Percentiles rank a stretch among this genome's conserved stretches.
Evolutionary conservation across 1,140 invertebrate species (phyloP).

Genomic region (Dermatophagoides farinae): DNA sequence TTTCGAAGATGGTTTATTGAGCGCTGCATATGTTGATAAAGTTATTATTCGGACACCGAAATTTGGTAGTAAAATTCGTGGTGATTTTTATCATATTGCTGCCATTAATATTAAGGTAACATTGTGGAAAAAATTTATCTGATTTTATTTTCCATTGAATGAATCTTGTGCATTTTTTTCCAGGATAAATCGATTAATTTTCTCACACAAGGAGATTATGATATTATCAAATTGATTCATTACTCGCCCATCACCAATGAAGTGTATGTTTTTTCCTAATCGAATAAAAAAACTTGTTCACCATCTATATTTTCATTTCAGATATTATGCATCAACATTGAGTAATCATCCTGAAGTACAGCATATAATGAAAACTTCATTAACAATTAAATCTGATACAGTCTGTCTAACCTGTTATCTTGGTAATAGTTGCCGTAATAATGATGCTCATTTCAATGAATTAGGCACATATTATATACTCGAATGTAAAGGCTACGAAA

Average conservation of each 20-base stretch:
- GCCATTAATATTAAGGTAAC: not conserved
- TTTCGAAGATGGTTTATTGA: not conserved
- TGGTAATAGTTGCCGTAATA: conserved; percentile 25
- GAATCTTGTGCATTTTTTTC: not conserved
- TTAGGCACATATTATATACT: conserved; percentile 46
- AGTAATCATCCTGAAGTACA: conserved; percentile 53
- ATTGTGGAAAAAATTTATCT: not conserved
- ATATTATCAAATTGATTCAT: conserved; percentile 51
- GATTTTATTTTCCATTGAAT: not conserved
- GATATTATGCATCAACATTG: conserved; percentile 65
- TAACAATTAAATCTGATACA: not conserved
- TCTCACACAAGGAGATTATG: conserved; percentile 47
- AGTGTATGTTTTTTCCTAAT: conserved; percentile 34
- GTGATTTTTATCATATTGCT: conserved; percentile 5
- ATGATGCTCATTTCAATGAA: conserved; percentile 40
- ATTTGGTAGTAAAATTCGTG: not conserved
- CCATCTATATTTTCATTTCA: conserved; percentile 24
- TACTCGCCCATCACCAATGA: conserved; percentile 45
- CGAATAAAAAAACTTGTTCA: not conserved
- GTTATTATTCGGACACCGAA: not conserved
- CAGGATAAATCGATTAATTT: conserved; percentile 22
- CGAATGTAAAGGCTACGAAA: conserved; percentile 35
- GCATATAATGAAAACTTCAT: conserved; percentile 28
- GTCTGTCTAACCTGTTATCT: conserved; percentile 32
- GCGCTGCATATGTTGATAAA: not conserved